Base-by-base conservation (phyloP, 2,888 invertebrate genomes). In the Bedellia somnulentella region DNA sequence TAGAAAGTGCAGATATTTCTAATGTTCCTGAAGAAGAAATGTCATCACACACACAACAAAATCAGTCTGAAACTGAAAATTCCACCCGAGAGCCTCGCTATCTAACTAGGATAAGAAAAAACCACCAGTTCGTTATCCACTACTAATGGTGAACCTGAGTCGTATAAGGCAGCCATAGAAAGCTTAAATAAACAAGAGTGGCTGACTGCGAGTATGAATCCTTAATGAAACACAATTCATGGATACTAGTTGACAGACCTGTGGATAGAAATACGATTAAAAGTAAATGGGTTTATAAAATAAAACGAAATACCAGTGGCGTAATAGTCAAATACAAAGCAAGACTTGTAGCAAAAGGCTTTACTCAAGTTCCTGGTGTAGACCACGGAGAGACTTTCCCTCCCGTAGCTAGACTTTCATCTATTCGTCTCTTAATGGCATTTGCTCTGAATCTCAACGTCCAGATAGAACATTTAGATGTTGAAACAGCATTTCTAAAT, bases 281-380 rank as follows among this genome's bases (percentile, higher is more conserved):
- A 11, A 37, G 37, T 18, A 46, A 43, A 37, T 49, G 44, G 43
- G 39, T 44, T 3, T 44, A 36, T 29, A 43, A 43, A 31, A 34
- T 24, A 0, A 43, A 45, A 35, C 36, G 29, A 9, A 27, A 40
- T 34, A 31, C 30, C 10, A 29, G 38, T 27, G 44, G 44, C 10
- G 9, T 34, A 27, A 15, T 44, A 22, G 24, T 34, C 6, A 32
- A 35, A n/a, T 31, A 31, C 14, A 31, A 24, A 12, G 30, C 25
- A 3, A 27, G 31, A 18, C 22, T 35, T 4, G 35, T 35, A 10
- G 15, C 17, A 6, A 35, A 35, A 25, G 35, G 29, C 5, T 35
- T 21, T 31, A 18, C 17, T 14, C 32, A 35, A 22, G 22, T 3
- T 2, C 15, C 22, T 15, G 32, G 24, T 4, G 14, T 32, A 3